Evolutionary conservation across 2,888 invertebrate genomes (phyloP).

Genomic region (Operophtera brumata): DNA sequence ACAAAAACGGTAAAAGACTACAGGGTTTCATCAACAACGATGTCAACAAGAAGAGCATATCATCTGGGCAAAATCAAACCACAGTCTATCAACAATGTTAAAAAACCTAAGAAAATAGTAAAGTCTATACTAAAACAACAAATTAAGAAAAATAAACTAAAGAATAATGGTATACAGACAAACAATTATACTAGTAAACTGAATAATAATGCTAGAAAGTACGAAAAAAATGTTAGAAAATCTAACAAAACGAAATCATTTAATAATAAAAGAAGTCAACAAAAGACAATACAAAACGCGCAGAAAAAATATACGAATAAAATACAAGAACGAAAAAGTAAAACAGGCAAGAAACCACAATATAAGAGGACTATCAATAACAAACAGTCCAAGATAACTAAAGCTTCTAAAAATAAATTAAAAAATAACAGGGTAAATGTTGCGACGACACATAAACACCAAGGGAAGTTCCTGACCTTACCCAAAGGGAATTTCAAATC

Average conservation of each 20-base stretch:
- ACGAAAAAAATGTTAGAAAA: background rate
- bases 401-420: conserved; percentile 12
- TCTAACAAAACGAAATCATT: background rate
- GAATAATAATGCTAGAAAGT: conserved; percentile 1
- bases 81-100: background rate
- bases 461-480: too few relatives aligned
- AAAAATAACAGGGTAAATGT: conserved; percentile 4
- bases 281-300: conserved; percentile 1
- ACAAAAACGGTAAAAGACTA: conserved; percentile 20
- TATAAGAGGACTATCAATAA: conserved; percentile 10
- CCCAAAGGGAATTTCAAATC: background rate
- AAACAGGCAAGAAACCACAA: background rate
- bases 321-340: background rate
- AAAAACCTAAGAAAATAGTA: conserved; percentile 1
- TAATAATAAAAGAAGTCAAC: conserved; percentile 24
- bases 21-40: conserved; percentile 1
- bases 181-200: background rate
- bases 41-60: conserved; percentile 4
- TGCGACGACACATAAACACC: background rate
- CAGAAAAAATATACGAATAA: conserved; percentile 7
- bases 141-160: conserved; percentile 17
- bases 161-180: conserved; percentile 12
- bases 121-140: conserved; percentile 2
- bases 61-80: background rate
- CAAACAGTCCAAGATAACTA: conserved; percentile 9